Conservation (phyloP, 2,113 vertebrate genomes). For the Entosphenus tridentatus region DNA sequence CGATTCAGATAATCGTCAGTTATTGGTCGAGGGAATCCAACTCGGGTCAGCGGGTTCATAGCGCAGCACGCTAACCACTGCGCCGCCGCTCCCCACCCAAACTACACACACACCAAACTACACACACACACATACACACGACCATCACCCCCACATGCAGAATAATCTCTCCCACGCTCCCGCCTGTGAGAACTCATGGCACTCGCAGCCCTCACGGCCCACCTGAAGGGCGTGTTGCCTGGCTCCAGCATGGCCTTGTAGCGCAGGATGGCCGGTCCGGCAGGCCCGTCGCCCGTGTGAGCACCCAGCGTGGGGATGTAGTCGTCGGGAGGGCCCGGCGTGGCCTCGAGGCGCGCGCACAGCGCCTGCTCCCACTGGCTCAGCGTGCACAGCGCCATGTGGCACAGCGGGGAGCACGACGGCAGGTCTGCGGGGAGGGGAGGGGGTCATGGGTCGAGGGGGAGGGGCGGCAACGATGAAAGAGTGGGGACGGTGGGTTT, state of each 20-base stretch:
- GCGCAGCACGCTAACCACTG: too few relatives aligned
- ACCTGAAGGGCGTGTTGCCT: slow-evolving; percentile 97
- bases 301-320: slow-evolving; percentile 70
- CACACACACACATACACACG: too few relatives aligned
- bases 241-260: slow-evolving; percentile 94
- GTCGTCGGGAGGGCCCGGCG: slow-evolving; percentile 75
- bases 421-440: slow-evolving; percentile 41
- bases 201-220: slow-evolving; percentile 12
- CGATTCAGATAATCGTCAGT: too few relatives aligned
- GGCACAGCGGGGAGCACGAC: slow-evolving; percentile 60
- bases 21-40: too few relatives aligned
- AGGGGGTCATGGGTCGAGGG: not conserved
- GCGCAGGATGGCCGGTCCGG: slow-evolving; percentile 55
- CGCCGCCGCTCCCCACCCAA: too few relatives aligned
- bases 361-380: slow-evolving; percentile 88
- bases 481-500: too few relatives aligned
- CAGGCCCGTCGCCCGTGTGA: slow-evolving; percentile 36
- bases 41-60: too few relatives aligned
- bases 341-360: slow-evolving; percentile 64
- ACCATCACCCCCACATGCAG: too few relatives aligned
- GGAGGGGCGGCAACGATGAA: too few relatives aligned
- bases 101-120: too few relatives aligned
- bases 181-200: too few relatives aligned
- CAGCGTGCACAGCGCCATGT: slow-evolving; percentile 67
- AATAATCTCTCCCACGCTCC: too few relatives aligned